phyloP scores from a whole-genome alignment of 1,140 invertebrate genomes.

The Drosophila subobscura region DNA sequence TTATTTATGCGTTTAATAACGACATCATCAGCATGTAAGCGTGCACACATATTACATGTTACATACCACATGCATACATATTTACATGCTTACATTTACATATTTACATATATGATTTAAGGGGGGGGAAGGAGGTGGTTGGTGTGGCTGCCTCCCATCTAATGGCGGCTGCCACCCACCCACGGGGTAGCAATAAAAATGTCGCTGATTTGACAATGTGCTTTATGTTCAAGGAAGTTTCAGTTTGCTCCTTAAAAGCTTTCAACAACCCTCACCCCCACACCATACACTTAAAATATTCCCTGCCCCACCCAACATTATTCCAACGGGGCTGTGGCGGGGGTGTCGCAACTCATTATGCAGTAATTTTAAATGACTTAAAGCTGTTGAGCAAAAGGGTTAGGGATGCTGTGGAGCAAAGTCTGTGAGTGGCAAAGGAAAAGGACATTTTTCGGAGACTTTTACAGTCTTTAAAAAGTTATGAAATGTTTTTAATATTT shows the following conservation, averaged over 20 bases:
- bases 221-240: slow-evolving; percentile 57
- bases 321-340: no score
- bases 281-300: slow-evolving; percentile 4
- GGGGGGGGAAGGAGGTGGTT: slow-evolving; percentile 1
- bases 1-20: slow-evolving; percentile 82
- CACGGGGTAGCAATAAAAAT: slow-evolving; percentile 71
- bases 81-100: slow-evolving; percentile 24
- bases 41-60: slow-evolving; percentile 20
- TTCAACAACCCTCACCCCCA: slow-evolving; percentile 12
- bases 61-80: slow-evolving; percentile 1
- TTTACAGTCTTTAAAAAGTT: no score
- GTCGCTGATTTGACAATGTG: slow-evolving; percentile 81
- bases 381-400: slow-evolving; percentile 42
- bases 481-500: no score
- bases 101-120: slow-evolving; percentile 13
- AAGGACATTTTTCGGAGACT: no score
- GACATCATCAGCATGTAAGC: slow-evolving; percentile 78
- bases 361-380: slow-evolving; percentile 68
- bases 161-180: slow-evolving; percentile 18
- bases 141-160: not conserved
- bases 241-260: slow-evolving; percentile 24
- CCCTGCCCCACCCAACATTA: no score
- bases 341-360: slow-evolving; percentile 59
- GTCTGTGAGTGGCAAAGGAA: not conserved
- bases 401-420: not conserved